These are phyloP conservation scores for Ruditapes philippinarum DNA, from an alignment of 1,140 invertebrate genomes.

Conservation along the genomic window DNA sequence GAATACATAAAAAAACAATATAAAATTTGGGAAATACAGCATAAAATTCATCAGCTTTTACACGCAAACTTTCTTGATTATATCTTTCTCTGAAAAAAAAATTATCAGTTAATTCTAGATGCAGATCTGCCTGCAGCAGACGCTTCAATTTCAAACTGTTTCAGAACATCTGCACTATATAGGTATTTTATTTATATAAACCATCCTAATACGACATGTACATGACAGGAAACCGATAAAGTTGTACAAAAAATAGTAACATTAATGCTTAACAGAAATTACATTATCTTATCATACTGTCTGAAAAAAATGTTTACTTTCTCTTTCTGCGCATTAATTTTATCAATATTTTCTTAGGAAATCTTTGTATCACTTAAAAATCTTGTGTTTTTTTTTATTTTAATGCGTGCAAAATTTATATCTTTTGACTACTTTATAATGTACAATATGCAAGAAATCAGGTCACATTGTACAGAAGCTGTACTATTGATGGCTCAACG, in stretches of 20 bases:
- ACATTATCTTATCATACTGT: neutral
- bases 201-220: neutral
- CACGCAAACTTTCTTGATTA: neutral
- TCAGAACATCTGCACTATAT: neutral
- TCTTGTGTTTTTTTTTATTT: too few species aligned
- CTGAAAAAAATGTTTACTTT: neutral
- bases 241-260: neutral
- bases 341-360: too few species aligned
- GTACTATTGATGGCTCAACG: too few species aligned
- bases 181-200: neutral
- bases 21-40: too few species aligned
- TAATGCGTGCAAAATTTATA: too few species aligned
- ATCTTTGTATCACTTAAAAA: too few species aligned
- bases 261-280: neutral
- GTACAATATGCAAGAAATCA: too few species aligned
- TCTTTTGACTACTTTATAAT: too few species aligned
- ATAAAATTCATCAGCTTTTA: too few species aligned
- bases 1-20: too few species aligned
- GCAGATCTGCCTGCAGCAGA: neutral
- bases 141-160: neutral
- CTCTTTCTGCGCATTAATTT: too few species aligned
- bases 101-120: slow-evolving; percentile 1
- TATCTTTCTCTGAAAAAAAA: neutral
- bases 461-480: too few species aligned
- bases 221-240: slow-evolving; percentile 1